Evolutionary conservation across 2,113 vertebrate species (phyloP).

Genomic region (Apistogramma diplotaenia): DNA sequence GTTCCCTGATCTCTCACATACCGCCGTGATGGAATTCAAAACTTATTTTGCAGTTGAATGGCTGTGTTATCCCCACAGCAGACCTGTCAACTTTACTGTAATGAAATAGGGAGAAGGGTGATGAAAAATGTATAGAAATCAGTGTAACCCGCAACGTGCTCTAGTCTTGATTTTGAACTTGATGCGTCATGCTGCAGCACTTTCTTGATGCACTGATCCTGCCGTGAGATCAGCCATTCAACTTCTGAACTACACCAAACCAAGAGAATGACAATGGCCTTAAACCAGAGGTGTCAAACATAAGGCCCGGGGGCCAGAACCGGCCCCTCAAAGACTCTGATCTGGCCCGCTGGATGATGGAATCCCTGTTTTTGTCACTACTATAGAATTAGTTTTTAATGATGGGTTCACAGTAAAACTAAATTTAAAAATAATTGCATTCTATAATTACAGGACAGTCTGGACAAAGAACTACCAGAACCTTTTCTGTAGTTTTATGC

Average conservation of each 20-base stretch:
- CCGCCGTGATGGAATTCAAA: constrained; percentile 23
- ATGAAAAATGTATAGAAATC: constrained; percentile 52
- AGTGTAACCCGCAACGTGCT: background rate
- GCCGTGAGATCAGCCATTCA: background rate
- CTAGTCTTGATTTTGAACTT: background rate
- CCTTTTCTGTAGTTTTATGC: too few relatives aligned
- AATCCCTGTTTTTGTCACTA: too few relatives aligned
- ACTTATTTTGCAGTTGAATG: constrained; percentile 50
- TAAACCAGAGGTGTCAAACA: background rate
- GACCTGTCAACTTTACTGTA: constrained; percentile 36
- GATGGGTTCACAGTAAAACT: too few relatives aligned
- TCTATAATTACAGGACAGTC: too few relatives aligned
- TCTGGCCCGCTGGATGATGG: too few relatives aligned
- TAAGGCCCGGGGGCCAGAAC: too few relatives aligned
- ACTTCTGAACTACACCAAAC: background rate
- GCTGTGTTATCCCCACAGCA: constrained; percentile 33
- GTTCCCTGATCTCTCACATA: background rate
- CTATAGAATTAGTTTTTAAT: too few relatives aligned
- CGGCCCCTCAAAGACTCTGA: too few relatives aligned
- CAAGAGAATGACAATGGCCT: background rate
- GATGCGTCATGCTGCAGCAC: background rate
- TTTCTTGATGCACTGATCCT: background rate
- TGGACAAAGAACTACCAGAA: too few relatives aligned
- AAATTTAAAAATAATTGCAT: too few relatives aligned
- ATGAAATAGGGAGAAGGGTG: constrained; percentile 32